Percentiles rank a stretch among this genome's conserved stretches.
Conservation (phyloP, 2,797 vertebrate genomes). For the Zenarchopterus dispar region DNA sequence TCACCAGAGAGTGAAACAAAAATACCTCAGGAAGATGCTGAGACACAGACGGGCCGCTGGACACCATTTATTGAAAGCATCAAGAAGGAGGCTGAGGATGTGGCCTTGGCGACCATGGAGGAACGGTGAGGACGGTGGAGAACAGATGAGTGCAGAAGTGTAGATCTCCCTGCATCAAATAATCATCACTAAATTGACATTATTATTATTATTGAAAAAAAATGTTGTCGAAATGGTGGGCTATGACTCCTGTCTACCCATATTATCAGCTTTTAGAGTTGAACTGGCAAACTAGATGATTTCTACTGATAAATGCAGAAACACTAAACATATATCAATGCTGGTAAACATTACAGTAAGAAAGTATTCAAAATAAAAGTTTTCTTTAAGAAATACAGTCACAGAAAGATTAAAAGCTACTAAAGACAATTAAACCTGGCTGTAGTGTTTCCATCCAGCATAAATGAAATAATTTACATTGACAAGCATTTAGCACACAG, state of each 20-base stretch:
- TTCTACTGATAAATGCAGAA: not conserved
- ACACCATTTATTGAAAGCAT: constrained; percentile 81
- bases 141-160: not conserved
- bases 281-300: not conserved
- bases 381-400: too few species aligned
- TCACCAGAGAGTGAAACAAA: constrained; percentile 13
- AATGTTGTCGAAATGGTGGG: not conserved
- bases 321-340: not conserved
- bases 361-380: too few species aligned
- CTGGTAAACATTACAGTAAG: not conserved
- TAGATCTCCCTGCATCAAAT: not conserved
- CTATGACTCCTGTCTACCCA: not conserved
- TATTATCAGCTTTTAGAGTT: not conserved
- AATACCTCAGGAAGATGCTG: constrained; percentile 75
- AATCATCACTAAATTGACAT: not conserved
- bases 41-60: constrained; percentile 84
- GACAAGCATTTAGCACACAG: too few species aligned
- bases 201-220: not conserved
- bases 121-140: constrained; percentile 72
- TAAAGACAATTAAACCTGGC: too few species aligned
- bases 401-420: too few species aligned
- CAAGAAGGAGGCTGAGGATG: constrained; percentile 75
- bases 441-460: too few species aligned
- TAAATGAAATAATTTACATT: too few species aligned
- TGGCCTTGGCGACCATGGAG: constrained; percentile 74